Base-by-base conservation (phyloP, 1,140 invertebrate species). In the Ladona fulva region DNA sequence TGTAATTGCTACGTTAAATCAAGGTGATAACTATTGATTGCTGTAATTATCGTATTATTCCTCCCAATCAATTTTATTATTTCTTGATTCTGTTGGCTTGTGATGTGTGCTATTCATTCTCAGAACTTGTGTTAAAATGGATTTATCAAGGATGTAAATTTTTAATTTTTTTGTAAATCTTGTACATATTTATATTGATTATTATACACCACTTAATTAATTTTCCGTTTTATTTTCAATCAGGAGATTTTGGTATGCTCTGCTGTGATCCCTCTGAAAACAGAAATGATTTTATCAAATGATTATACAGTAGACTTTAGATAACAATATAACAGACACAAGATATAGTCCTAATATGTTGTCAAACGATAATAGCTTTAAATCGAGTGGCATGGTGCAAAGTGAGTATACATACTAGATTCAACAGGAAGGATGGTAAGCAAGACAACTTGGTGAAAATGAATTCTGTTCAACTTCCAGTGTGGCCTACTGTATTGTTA, bases 141-240 rank as follows among this genome's bases (percentile, higher is more conserved):
- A 22, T 66, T n/a, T 66, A 22, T 16, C 52, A 66, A 66, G n/a
- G n/a, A 66, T 66, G 52, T 66, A 66, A 66, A 66, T 66, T 66
- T 66, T 22, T 22, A 66, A 66, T 66, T 66, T 66, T 37, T 37
- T 66, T 66, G 52, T 66, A 66, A 66, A 66, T 66, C 52, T 16
- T 66, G 52, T 66, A 66, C 52, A 66, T 66, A 66, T 66, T 66
- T 19, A 66, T 66, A 66, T 19, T 66, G 52, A 66, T 66, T 66
- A 66, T 66, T 66, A 66, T 66, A 66, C 52, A 66, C 52, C 52
- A 66, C 52, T 19, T 22, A 66, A 66, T 66, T 66, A 22, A 66
- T 66, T 66, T 66, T 66, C 52, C 52, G 29, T 37, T 37, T 37
- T 66, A 66, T 66, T 66, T 66, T 66, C 14, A 66, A 66, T 66